Percentiles rank a stretch among this genome's conserved stretches.
Evolutionary conservation across 2,797 vertebrate genomes (phyloP).

Genomic region (Chrysocyon brachyurus): DNA sequence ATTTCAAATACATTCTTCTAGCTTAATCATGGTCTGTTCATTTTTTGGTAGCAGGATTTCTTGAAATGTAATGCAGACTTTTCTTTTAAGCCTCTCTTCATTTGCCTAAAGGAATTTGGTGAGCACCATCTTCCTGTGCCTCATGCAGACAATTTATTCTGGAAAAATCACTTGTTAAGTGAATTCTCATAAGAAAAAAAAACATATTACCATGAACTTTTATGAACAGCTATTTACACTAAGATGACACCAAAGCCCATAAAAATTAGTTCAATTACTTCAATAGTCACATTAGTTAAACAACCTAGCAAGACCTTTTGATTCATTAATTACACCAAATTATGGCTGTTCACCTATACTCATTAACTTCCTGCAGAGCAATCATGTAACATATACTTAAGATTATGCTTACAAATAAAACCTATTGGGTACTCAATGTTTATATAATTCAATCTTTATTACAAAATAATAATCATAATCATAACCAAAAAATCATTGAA

Average conservation of each 20-base stretch:
- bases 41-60: slow-evolving; percentile 59
- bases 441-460: neutral
- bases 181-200: slow-evolving; percentile 60
- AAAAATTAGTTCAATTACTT: slow-evolving; percentile 56
- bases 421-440: neutral
- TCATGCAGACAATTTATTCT: slow-evolving; percentile 1
- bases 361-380: slow-evolving; percentile 18
- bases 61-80: slow-evolving; percentile 56
- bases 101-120: slow-evolving; percentile 15
- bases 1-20: slow-evolving; percentile 74
- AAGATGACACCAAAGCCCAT: slow-evolving; percentile 37
- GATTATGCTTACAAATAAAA: slow-evolving; percentile 48
- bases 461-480: neutral
- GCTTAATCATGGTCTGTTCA: slow-evolving; percentile 62
- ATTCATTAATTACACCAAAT: slow-evolving; percentile 60
- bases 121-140: neutral
- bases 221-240: slow-evolving; percentile 29
- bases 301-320: neutral
- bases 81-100: slow-evolving; percentile 55
- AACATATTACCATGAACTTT: slow-evolving; percentile 59
- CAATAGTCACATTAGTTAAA: slow-evolving; percentile 49
- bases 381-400: slow-evolving; percentile 26
- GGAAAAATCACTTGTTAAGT: slow-evolving; percentile 50
- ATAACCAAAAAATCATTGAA: neutral
- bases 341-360: slow-evolving; percentile 36